These are phyloP conservation scores for Wiebesia pumilae DNA, from an alignment of 1,140 invertebrate species.

Conservation along the genomic window DNA sequence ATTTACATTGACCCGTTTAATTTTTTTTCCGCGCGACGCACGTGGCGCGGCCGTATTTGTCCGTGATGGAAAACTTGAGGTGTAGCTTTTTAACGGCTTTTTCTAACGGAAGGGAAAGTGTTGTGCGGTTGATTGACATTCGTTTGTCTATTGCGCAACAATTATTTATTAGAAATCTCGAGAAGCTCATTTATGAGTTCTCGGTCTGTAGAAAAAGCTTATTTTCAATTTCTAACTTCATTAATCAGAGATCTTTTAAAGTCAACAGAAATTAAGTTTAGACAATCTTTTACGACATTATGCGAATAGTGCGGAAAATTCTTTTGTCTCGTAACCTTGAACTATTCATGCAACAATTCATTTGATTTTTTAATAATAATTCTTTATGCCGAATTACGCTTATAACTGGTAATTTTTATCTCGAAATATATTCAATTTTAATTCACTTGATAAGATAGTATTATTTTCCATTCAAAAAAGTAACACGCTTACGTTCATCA, in stretches of 20 bases:
- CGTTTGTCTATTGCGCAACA: constrained; percentile 8
- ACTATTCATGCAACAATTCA: constrained; percentile 35
- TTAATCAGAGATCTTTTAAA: background rate
- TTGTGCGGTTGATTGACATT: background rate
- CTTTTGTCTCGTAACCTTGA: constrained; percentile 37
- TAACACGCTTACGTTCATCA: background rate
- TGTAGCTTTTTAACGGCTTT: constrained; percentile 4
- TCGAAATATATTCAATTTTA: background rate
- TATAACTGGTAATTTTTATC: constrained; percentile 1
- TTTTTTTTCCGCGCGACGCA: background rate
- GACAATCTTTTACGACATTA: background rate
- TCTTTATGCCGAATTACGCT: background rate
- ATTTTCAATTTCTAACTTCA: background rate
- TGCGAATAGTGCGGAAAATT: background rate
- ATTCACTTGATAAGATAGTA: background rate
- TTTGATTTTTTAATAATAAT: constrained; percentile 28
- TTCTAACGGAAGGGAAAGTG: constrained; percentile 21
- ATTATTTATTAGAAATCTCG: background rate
- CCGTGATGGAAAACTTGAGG: background rate
- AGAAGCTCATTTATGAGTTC: too few relatives aligned
- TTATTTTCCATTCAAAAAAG: background rate
- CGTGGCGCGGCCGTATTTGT: background rate
- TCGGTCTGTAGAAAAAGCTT: background rate
- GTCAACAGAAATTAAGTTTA: background rate
- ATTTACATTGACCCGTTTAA: constrained; percentile 47